A percentile compares a stretch with the other conserved stretches of the same genome.
phyloP scores from a whole-genome alignment of 2,113 vertebrate genomes.

The Platysternon megacephalum region DNA sequence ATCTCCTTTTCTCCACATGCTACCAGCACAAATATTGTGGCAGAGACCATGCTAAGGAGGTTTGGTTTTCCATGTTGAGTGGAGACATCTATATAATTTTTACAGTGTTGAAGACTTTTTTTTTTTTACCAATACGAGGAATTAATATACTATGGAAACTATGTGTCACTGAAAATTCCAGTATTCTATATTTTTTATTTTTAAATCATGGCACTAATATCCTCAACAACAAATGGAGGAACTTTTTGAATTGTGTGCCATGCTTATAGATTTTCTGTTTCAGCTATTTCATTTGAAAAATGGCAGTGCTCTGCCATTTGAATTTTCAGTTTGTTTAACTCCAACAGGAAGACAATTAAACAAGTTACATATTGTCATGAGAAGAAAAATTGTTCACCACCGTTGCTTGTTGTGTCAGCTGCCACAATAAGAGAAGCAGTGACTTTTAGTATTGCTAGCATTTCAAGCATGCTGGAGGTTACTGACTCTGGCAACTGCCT shows the following conservation, averaged over 20 bases:
- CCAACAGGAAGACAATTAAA: slow-evolving; percentile 63
- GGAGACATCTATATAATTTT: background rate
- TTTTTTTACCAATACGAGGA: background rate
- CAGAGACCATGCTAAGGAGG: background rate
- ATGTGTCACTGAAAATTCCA: slow-evolving; percentile 30
- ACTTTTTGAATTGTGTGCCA: slow-evolving; percentile 30
- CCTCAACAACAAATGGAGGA: slow-evolving; percentile 43
- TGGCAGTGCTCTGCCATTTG: slow-evolving; percentile 34
- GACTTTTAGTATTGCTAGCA: background rate
- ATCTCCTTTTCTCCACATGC: background rate
- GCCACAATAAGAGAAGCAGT: background rate
- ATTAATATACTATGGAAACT: slow-evolving; percentile 39
- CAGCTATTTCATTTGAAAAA: slow-evolving; percentile 63
- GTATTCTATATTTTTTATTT: slow-evolving; percentile 58
- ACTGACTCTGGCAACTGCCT: slow-evolving; percentile 26
- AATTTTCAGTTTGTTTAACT: slow-evolving; percentile 59
- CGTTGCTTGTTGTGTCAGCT: background rate
- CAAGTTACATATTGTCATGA: slow-evolving; percentile 16
- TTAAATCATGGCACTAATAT: slow-evolving; percentile 62
- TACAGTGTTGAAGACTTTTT: background rate
- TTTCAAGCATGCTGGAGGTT: background rate
- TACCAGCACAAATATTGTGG: background rate
- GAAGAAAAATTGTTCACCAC: slow-evolving; percentile 21
- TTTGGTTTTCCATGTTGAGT: background rate
- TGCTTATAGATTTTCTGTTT: slow-evolving; percentile 67